Evolutionary conservation across 2,797 vertebrate genomes (phyloP).

Genomic region (Myotis pilosus): DNA sequence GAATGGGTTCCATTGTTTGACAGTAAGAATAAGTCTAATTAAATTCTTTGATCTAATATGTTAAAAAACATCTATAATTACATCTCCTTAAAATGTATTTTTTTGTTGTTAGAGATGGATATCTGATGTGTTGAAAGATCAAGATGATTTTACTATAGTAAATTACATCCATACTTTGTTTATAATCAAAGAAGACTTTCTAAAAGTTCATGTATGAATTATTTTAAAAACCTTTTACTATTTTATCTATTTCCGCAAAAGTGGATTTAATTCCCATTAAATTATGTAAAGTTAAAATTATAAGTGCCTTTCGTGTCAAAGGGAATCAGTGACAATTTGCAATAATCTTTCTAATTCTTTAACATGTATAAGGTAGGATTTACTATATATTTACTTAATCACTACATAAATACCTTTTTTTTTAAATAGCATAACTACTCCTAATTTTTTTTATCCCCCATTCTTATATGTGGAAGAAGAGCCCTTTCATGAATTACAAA

Average conservation of each 20-base stretch:
- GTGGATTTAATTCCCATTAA: neutral
- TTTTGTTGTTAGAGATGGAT: neutral
- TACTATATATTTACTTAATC: neutral
- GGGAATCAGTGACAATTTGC: neutral
- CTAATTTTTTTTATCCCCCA: neutral
- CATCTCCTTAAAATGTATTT: neutral
- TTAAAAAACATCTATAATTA: neutral
- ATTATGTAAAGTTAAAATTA: neutral
- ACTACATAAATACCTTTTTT: neutral
- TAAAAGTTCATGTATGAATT: neutral
- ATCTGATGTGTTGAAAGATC: neutral
- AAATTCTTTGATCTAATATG: neutral
- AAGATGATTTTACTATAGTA: neutral
- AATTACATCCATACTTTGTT: neutral
- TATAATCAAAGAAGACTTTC: neutral
- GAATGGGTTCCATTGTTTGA: neutral
- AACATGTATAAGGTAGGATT: neutral
- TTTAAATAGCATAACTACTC: neutral
- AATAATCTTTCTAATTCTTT: neutral
- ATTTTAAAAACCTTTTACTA: neutral
- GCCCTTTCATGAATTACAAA: neutral
- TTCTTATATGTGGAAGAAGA: neutral
- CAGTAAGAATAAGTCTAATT: neutral
- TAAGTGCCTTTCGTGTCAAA: neutral
- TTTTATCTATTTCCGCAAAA: neutral